phyloP scores from a whole-genome alignment of 2,797 vertebrate species.

The Sebastolobus alascanus region DNA sequence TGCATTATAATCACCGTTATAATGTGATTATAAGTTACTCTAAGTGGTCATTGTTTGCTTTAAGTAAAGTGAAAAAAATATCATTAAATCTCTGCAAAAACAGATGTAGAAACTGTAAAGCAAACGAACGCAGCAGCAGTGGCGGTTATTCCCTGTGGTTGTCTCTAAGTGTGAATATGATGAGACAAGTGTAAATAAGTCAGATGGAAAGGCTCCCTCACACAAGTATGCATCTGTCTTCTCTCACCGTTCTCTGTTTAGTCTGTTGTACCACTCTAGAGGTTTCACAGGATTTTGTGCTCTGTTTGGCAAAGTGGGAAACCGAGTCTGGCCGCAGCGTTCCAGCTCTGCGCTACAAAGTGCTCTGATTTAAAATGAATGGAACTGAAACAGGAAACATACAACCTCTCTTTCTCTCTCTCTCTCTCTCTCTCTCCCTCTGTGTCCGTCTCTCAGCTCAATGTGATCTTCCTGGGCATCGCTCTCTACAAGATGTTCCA shows the following conservation, averaged over 20 bases:
- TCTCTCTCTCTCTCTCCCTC: neutral
- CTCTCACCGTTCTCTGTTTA: conserved; percentile 44
- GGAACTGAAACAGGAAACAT: conserved; percentile 47
- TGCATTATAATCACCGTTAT: neutral
- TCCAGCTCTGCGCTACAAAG: conserved; percentile 66
- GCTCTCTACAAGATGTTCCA: conserved; percentile 99
- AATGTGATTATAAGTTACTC: too few species aligned
- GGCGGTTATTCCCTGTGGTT: conserved; percentile 48
- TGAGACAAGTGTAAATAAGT: conserved; percentile 72
- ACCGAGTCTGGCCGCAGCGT: conserved; percentile 44
- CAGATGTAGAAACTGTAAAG: conserved; percentile 30
- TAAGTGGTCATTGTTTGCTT: neutral
- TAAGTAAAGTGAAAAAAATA: neutral
- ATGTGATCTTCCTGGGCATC: conserved; percentile 98
- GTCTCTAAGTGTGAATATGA: conserved; percentile 67
- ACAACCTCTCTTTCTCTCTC: conserved; percentile 6
- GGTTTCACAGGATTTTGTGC: conserved; percentile 74
- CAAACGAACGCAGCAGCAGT: conserved; percentile 26
- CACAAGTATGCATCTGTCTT: conserved; percentile 61
- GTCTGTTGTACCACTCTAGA: conserved; percentile 36
- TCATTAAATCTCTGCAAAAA: neutral
- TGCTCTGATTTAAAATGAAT: conserved; percentile 78
- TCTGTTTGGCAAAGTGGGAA: conserved; percentile 82
- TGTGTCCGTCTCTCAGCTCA: conserved; percentile 86
- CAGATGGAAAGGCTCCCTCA: conserved; percentile 57